Conservation (phyloP, 2,113 vertebrate species). For the Centropus unirufus region DNA sequence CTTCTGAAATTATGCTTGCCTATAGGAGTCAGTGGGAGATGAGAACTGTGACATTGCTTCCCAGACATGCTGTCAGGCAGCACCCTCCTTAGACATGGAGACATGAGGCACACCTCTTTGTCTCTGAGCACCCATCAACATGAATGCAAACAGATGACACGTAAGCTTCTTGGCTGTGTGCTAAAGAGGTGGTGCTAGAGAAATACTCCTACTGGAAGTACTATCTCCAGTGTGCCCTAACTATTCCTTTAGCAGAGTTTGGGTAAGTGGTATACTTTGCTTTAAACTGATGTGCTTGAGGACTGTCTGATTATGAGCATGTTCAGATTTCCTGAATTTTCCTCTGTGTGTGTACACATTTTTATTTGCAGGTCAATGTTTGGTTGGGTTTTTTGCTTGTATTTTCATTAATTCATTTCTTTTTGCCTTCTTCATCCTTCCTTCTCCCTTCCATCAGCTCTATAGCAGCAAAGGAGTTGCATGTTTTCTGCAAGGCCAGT, state of each 20-base stretch:
- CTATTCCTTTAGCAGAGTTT: constrained; percentile 33
- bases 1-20: constrained; percentile 21
- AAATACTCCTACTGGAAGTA: constrained; percentile 30
- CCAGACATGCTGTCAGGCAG: neutral
- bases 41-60: constrained; percentile 3
- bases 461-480: neutral
- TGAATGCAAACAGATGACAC: constrained; percentile 63
- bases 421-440: neutral
- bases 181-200: constrained; percentile 58
- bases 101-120: constrained; percentile 55
- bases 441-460: neutral
- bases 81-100: neutral
- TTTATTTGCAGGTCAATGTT: neutral
- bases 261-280: constrained; percentile 47
- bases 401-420: neutral
- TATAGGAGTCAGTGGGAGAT: neutral
- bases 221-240: constrained; percentile 19
- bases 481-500: neutral
- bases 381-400: neutral
- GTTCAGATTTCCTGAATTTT: neutral
- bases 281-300: neutral
- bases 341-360: neutral
- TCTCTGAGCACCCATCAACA: constrained; percentile 51
- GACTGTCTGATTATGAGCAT: neutral
- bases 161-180: constrained; percentile 48